These are phyloP conservation scores for Drosophila santomea DNA, from an alignment of 1,140 invertebrate species.

Conservation along the genomic window DNA sequence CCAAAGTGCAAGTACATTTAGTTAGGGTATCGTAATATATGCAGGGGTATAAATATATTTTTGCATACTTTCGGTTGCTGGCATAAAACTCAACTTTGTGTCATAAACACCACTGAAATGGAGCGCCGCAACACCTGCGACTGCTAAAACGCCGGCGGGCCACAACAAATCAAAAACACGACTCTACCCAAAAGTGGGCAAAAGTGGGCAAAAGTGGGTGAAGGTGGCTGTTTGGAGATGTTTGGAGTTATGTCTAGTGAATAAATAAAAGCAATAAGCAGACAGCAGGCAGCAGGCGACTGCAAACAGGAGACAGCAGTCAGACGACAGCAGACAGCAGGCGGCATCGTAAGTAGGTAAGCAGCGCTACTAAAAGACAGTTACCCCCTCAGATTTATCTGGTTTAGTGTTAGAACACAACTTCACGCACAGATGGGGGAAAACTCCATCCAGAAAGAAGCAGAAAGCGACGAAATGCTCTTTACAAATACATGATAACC, in stretches of 20 bases:
- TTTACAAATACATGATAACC: neutral
- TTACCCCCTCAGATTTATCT: neutral
- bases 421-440: constrained; percentile 6
- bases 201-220: neutral
- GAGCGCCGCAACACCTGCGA: constrained; percentile 64
- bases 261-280: constrained; percentile 82
- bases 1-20: neutral
- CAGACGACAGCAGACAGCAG: constrained; percentile 18
- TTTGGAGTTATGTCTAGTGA: constrained; percentile 71
- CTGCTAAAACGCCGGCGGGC: constrained; percentile 48
- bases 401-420: constrained; percentile 22
- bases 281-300: constrained; percentile 45
- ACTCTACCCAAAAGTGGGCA: constrained; percentile 12
- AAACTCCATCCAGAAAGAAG: neutral
- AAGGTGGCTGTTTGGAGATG: neutral
- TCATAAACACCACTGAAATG: constrained; percentile 74
- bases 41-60: constrained; percentile 52
- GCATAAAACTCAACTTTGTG: constrained; percentile 74
- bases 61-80: constrained; percentile 75
- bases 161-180: constrained; percentile 73
- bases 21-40: constrained; percentile 13
- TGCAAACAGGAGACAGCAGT: constrained; percentile 34
- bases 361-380: constrained; percentile 1
- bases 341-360: constrained; percentile 46
- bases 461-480: neutral